phyloP scores from a whole-genome alignment of 2,113 vertebrate genomes.

The Actenoides lindsayi region DNA sequence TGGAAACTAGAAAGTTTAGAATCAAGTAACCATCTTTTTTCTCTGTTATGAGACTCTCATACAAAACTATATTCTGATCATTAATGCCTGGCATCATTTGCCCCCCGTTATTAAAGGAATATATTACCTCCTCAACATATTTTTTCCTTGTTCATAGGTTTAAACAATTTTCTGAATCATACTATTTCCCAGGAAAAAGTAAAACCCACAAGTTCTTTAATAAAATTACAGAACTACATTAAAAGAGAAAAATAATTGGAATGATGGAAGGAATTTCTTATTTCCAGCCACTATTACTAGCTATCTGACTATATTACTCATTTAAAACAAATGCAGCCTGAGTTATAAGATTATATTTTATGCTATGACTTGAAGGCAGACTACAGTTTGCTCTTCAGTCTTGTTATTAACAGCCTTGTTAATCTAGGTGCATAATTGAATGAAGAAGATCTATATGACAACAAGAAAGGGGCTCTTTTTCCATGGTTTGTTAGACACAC shows the following conservation, averaged over 20 bases:
- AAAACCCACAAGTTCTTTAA: not conserved
- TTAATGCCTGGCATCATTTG: not conserved
- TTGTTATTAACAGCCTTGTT: not conserved
- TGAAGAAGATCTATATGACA: not conserved
- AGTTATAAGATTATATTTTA: not conserved
- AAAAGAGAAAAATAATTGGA: not conserved
- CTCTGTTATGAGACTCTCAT: not conserved
- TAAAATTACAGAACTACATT: not conserved
- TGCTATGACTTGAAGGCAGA: not conserved
- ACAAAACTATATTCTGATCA: not conserved
- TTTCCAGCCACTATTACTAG: not conserved
- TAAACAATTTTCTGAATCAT: not conserved
- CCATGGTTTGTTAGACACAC: not conserved
- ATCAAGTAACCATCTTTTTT: not conserved
- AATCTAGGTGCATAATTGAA: not conserved
- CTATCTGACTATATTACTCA: not conserved
- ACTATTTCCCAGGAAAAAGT: not conserved
- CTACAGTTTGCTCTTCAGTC: not conserved
- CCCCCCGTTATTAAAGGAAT: not conserved
- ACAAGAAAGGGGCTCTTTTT: not conserved
- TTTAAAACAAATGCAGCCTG: not conserved
- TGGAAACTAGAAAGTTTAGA: constrained; percentile 16
- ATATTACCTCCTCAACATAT: not conserved
- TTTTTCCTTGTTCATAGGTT: not conserved
- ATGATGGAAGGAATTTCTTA: not conserved